phyloP scores from a whole-genome alignment of 1,140 invertebrate genomes.

The Ceratosolen solmsi region DNA sequence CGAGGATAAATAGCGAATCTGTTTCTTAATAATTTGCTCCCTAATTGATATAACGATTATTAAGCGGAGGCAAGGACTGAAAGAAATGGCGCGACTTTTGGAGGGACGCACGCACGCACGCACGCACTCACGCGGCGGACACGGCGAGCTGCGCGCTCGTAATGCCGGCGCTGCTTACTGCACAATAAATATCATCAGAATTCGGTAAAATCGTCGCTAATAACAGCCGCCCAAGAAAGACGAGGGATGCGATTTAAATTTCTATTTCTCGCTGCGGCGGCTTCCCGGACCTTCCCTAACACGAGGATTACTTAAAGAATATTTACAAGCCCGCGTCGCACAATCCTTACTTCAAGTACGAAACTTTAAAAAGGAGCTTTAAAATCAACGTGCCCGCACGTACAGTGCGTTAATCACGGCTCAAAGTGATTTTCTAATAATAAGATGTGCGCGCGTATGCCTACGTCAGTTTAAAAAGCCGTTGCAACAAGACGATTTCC shows the following conservation, averaged over 20 bases:
- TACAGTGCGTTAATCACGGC: constrained; percentile 44
- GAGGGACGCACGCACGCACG: no score
- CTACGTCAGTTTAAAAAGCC: constrained; percentile 5
- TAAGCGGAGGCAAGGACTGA: background rate
- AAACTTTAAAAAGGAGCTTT: constrained; percentile 29
- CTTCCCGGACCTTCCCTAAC: no score
- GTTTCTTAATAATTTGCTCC: background rate
- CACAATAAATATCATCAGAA: no score
- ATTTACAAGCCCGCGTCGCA: background rate
- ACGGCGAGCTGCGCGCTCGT: no score
- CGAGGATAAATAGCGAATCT: background rate
- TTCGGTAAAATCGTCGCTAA: no score
- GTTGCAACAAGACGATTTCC: constrained; percentile 1
- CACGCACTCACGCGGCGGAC: no score
- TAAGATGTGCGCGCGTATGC: constrained; percentile 21
- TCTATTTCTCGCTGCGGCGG: no score
- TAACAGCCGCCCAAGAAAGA: no score
- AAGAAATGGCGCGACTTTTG: no score
- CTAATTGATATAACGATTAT: background rate
- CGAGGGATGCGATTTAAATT: no score
- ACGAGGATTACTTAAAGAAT: no score
- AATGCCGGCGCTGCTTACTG: no score
- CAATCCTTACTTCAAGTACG: constrained; percentile 13
- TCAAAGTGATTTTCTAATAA: constrained; percentile 46
- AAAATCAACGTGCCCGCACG: constrained; percentile 12